Base-by-base conservation (phyloP, 2,113 vertebrate genomes). In the Amphilophus citrinellus region DNA sequence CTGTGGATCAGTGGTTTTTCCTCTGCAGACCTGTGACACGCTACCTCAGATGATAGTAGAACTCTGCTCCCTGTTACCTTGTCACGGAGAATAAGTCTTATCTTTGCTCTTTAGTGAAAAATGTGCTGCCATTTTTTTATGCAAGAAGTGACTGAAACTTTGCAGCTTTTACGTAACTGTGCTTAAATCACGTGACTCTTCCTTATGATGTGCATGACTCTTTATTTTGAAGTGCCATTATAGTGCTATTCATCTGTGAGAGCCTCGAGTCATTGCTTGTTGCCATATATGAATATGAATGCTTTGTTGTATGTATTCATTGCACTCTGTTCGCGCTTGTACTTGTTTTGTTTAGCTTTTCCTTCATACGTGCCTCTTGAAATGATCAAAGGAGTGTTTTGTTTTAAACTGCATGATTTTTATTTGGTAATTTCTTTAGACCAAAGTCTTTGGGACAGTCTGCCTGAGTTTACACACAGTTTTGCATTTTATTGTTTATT, bases 21-120 rank as follows among this genome's bases (percentile, higher is more conserved):
- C 80, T 58, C 58, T 35, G 60, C 76, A 80, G 61, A 79, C 61
- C 79, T 80, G 62, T 82, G 78, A 90, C 79, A 76, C 89, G 84
- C 93, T 94, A 94, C 94, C 94, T 95, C 94, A 92, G 76, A 89
- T 82, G 61, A 86, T 71, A 61, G 73, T 77, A 18, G 50, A 83
- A 32, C 82, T 68, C 63, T 47, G 71, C 68, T 65, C 76, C 44
- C 10, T 24, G 6, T 22, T n/a, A 2, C 22, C 50, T 14, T 50
- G 22, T 71, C 65, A 71, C 22, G 15, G 24, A 50, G 15, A 71
- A 71, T 30, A 50, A 10, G 9, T 71, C 44, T 71, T 71, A 71
- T 27, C 44, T 57, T 86, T 83, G 65, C 18, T 79, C 82, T 82
- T 81, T 44, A 76, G 58, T 50, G 32, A 86, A 79, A 37, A 17